phyloP scores from a whole-genome alignment of 2,797 vertebrate genomes.

The Peromyscus nudipes region DNA sequence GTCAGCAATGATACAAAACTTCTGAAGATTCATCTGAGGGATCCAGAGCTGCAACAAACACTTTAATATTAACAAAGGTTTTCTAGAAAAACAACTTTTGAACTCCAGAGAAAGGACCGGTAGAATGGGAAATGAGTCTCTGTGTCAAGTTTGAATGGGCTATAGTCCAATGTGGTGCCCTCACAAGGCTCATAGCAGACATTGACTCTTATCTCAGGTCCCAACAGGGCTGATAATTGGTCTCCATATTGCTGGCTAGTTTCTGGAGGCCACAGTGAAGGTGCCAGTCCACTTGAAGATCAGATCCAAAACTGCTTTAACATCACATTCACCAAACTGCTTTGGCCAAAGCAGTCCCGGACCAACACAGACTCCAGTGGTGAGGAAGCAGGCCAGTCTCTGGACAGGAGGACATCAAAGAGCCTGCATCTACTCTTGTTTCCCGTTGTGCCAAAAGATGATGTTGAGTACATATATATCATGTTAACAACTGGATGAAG shows the following conservation, averaged over 20 bases:
- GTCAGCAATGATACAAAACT: neutral
- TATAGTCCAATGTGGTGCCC: neutral
- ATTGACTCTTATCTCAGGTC: neutral
- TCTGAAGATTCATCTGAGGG: neutral
- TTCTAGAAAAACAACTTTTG: neutral
- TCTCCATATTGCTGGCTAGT: neutral
- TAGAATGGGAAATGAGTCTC: neutral
- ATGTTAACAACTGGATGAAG: neutral
- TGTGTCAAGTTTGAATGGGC: neutral
- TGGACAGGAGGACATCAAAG: neutral
- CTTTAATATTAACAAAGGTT: neutral
- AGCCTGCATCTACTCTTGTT: neutral
- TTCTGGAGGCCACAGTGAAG: neutral
- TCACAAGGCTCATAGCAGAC: neutral
- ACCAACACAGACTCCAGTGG: neutral
- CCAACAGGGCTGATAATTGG: accelerated
- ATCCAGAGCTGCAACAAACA: neutral
- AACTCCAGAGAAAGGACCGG: neutral
- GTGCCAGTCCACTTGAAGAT: neutral
- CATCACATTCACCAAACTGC: neutral
- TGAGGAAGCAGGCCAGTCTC: neutral
- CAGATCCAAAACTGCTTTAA: neutral
- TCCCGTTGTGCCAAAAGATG: neutral
- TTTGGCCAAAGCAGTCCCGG: neutral
- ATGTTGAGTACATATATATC: neutral